phyloP scores from a whole-genome alignment of 1,140 invertebrate genomes.

The Nylanderia fulva region DNA sequence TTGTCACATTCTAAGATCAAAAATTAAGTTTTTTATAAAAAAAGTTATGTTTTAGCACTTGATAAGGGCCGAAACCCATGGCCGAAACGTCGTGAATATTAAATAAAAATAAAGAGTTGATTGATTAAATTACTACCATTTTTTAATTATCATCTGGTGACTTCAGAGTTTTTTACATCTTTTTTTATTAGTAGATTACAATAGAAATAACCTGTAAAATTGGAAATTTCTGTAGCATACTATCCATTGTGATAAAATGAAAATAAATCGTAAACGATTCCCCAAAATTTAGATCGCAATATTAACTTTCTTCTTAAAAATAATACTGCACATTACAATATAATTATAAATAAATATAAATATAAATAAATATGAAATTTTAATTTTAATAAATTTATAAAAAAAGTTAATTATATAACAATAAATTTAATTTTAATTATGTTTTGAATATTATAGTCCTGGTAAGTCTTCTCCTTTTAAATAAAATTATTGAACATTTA shows the following conservation, averaged over 20 bases:
- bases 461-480: neutral
- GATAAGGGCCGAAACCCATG: too few relatives aligned
- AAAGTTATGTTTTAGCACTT: too few relatives aligned
- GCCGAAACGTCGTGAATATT: too few relatives aligned
- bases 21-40: too few relatives aligned
- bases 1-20: too few relatives aligned
- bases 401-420: too few relatives aligned
- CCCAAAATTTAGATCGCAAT: conserved; percentile 13
- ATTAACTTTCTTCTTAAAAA: conserved; percentile 46
- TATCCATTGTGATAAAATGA: conserved; percentile 43
- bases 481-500: conserved; percentile 14
- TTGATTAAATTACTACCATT: too few relatives aligned
- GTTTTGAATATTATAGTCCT: conserved; percentile 1
- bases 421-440: too few relatives aligned
- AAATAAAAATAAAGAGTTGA: too few relatives aligned
- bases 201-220: conserved; percentile 16
- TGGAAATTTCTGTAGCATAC: neutral
- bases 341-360: too few relatives aligned
- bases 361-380: neutral
- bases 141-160: too few relatives aligned
- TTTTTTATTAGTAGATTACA: neutral
- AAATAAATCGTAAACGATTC: conserved; percentile 12
- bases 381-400: neutral
- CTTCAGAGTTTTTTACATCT: too few relatives aligned
- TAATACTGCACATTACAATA: conserved; percentile 21